Percentiles rank a stretch among this genome's conserved stretches.
Evolutionary conservation across 2,888 invertebrate species (phyloP).

Genomic region (Tenodera sinensis): DNA sequence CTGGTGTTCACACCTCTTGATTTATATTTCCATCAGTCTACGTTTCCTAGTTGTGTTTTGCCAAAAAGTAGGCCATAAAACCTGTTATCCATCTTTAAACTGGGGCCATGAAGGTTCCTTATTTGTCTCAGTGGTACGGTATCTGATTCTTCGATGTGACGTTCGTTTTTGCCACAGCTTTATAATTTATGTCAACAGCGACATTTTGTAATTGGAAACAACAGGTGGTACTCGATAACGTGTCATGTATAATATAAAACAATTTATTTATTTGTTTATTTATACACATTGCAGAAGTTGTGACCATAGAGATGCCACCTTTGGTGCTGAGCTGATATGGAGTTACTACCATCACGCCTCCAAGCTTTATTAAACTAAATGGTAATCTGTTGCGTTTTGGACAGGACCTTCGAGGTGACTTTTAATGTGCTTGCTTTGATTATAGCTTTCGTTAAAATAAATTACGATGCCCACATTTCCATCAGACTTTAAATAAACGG

Average conservation of each 20-base stretch:
- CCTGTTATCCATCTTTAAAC: not conserved
- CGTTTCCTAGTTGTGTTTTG: not conserved
- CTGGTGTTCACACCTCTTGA: too few species aligned
- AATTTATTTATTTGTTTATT: not conserved
- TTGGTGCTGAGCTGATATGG: not conserved
- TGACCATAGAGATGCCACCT: not conserved
- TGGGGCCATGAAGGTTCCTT: not conserved
- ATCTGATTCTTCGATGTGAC: not conserved
- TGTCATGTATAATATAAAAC: not conserved
- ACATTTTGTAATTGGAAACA: constrained; percentile 12
- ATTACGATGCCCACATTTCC: not conserved
- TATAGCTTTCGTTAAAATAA: not conserved
- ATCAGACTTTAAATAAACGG: not conserved
- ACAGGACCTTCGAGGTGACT: not conserved
- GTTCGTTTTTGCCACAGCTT: not conserved
- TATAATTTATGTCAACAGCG: not conserved
- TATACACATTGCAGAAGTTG: not conserved
- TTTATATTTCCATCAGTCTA: not conserved
- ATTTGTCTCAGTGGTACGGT: not conserved
- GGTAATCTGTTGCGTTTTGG: not conserved
- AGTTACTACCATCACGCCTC: not conserved
- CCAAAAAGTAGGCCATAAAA: not conserved
- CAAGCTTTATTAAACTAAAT: not conserved
- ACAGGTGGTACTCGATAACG: not conserved
- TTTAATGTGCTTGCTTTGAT: not conserved